Base-by-base conservation (phyloP, 2,113 vertebrate genomes). In the Tursiops truncatus region DNA sequence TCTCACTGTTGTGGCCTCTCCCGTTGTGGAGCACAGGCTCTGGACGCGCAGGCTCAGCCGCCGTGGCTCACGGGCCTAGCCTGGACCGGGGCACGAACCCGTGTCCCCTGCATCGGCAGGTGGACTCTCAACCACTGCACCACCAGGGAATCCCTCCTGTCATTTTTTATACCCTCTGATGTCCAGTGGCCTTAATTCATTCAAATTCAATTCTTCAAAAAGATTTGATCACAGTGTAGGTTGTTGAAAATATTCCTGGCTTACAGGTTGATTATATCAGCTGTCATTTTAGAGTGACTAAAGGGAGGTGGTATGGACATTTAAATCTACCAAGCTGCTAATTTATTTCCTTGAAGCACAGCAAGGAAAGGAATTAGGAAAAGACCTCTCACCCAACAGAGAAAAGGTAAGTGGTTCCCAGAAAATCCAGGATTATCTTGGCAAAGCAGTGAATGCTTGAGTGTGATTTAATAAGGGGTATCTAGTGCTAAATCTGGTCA, bases 191-290 rank as follows among this genome's bases (percentile, higher is more conserved):
- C 60, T 95, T 68, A 31, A 77, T 73, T 94, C 56, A 88, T 92
- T 94, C 83, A 89, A 67, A 67, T 93, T 95, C 38, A 58, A 58
- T 92, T 71, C 23, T 58, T 79, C 14, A 81, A 47, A 70, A 91
- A 95, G 18, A 79, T 60, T 63, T 73, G 68, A 73, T 89, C 47
- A 21, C 36, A 80, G 9, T 36, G 83, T 95, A 82, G 28, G 17
- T 90, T 94, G 41, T 79, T 95, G 81, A 88, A 92, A 88, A 71
- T 88, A 88, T 65, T 91, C 76, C 3, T 97, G 63, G 44, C 36
- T 94, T 96, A 81, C 79, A 79, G 68, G 17, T 93, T 88, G 65
- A 67, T 89, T 56, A 56, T 83, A 68, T 58, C 28, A 26, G 68
- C 74, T 91, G 44, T 84, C 53, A 73, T 79, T 95, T 95, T 88